Evolutionary conservation across 2,888 invertebrate species (phyloP).

Genomic region (Melipona bicolor): DNA sequence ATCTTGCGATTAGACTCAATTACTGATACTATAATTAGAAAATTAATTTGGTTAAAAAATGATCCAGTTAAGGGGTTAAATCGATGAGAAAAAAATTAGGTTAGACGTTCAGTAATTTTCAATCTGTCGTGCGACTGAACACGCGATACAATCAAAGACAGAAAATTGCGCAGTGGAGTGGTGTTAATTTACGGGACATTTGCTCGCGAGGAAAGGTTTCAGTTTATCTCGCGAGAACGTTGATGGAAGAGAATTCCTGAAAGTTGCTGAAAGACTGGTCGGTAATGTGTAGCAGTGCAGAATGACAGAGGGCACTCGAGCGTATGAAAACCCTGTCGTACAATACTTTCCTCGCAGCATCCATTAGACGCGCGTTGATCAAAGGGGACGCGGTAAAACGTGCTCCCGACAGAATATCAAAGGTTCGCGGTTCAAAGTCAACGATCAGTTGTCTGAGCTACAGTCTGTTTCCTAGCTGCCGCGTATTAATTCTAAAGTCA

Average conservation of each 20-base stretch:
- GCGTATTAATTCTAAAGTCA: neutral
- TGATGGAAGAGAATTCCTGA: neutral
- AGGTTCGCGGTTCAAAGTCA: neutral
- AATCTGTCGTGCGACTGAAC: no score
- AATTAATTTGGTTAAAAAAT: no score
- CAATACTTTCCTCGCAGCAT: neutral
- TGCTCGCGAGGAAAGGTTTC: no score
- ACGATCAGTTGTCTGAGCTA: neutral
- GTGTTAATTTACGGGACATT: neutral
- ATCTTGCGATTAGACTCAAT: no score
- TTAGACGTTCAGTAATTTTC: no score
- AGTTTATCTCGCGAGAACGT: neutral
- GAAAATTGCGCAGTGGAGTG: neutral
- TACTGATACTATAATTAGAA: no score
- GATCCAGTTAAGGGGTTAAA: no score
- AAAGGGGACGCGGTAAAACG: neutral
- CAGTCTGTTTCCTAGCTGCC: neutral
- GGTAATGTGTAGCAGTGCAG: neutral
- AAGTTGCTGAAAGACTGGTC: neutral
- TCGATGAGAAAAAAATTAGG: no score
- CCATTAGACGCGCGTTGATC: slow-evolving; percentile 14
- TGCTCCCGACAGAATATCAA: neutral
- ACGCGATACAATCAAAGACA: no score
- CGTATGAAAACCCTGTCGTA: slow-evolving; percentile 15
- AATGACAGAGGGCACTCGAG: slow-evolving; percentile 14